Conservation (phyloP, 2,888 invertebrate genomes). For the Eupithecia pulchellata region DNA sequence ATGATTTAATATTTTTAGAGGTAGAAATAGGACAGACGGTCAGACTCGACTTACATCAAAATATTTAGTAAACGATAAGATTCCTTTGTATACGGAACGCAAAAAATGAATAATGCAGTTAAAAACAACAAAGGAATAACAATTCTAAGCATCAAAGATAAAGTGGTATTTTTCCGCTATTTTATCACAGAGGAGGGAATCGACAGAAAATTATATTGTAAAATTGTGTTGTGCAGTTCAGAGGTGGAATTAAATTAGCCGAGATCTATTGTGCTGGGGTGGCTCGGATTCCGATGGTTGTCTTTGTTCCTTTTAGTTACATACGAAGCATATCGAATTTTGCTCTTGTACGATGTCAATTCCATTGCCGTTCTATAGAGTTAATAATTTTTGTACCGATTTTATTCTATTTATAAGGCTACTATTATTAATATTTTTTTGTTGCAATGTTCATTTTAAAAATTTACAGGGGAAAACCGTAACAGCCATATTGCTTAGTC, state of each 20-base stretch:
- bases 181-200: conserved; percentile 38
- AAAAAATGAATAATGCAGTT: background rate
- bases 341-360: background rate
- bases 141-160: conserved; percentile 29
- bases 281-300: conserved; percentile 41
- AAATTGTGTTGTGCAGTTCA: conserved; percentile 51
- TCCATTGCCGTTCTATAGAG: too few species aligned
- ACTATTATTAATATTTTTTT: too few species aligned
- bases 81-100: too few species aligned
- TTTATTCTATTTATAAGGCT: too few species aligned
- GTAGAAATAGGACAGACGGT: background rate
- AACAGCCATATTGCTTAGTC: too few species aligned
- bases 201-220: conserved; percentile 46
- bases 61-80: background rate
- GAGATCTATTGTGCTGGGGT: conserved; percentile 42
- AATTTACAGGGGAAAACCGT: too few species aligned
- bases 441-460: too few species aligned
- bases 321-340: background rate
- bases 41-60: background rate
- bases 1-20: background rate
- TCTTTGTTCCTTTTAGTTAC: conserved; percentile 32
- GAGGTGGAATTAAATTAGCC: conserved; percentile 55
- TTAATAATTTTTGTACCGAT: too few species aligned
- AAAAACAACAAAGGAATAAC: conserved; percentile 12
- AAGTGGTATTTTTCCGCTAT: conserved; percentile 42